A percentile compares a stretch with the other conserved stretches of the same genome.
Conservation (phyloP, 2,113 vertebrate genomes). For the Sylvilagus bachmani region DNA sequence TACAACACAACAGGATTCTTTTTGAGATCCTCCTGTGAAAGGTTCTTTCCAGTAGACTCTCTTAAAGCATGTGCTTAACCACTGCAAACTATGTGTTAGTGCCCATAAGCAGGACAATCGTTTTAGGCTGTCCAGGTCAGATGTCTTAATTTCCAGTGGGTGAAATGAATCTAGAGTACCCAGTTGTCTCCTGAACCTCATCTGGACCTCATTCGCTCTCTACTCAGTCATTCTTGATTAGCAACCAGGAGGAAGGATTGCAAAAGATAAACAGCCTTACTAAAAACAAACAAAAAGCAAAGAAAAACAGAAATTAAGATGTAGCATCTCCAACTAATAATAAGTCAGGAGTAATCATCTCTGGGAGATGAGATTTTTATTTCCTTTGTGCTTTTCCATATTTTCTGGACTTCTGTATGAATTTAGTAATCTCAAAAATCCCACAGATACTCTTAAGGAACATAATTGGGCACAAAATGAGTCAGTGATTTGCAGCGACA, state of each 20-base stretch:
- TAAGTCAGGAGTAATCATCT: background rate
- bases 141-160: background rate
- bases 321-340: background rate
- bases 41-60: background rate
- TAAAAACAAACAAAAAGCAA: background rate
- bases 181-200: background rate
- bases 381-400: background rate
- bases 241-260: background rate
- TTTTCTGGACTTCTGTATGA: background rate
- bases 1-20: background rate
- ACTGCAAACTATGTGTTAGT: background rate
- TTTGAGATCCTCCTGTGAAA: background rate
- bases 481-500: background rate
- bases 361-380: background rate
- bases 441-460: background rate
- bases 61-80: background rate
- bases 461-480: background rate
- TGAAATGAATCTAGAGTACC: background rate
- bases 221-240: background rate
- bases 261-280: background rate
- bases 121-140: background rate
- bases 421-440: background rate
- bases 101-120: background rate
- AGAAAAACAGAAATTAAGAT: background rate
- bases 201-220: background rate